Percentiles rank a stretch among this genome's conserved stretches.
These are phyloP conservation scores for Rhamnusium bicolor DNA, from an alignment of 2,888 invertebrate species.

Conservation along the genomic window DNA sequence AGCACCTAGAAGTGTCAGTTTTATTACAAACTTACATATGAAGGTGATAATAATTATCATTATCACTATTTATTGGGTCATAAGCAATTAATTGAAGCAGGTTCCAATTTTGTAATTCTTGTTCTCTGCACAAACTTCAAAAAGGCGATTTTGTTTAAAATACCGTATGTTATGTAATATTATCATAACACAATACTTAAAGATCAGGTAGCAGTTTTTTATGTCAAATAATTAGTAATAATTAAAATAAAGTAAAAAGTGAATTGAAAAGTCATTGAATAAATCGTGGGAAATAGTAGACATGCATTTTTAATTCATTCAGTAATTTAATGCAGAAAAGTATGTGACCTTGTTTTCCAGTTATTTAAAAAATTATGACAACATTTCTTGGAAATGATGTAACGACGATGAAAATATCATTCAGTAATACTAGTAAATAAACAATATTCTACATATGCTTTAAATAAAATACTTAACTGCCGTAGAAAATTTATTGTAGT, in stretches of 20 bases:
- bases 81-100: background rate
- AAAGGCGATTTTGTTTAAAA: background rate
- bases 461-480: background rate
- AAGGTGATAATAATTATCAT: background rate
- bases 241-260: background rate
- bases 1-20: background rate
- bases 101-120: background rate
- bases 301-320: slow-evolving; percentile 31
- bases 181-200: background rate
- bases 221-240: background rate
- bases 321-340: slow-evolving; percentile 37
- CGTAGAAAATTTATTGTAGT: background rate
- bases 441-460: slow-evolving; percentile 22
- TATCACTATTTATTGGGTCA: background rate
- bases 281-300: slow-evolving; percentile 3
- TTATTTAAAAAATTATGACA: slow-evolving; percentile 47
- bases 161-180: background rate
- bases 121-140: background rate
- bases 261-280: background rate
- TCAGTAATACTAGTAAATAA: slow-evolving; percentile 35
- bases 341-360: slow-evolving; percentile 45
- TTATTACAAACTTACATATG: background rate
- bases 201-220: background rate
- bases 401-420: slow-evolving; percentile 41
- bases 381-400: slow-evolving; percentile 45